phyloP scores from a whole-genome alignment of 2,113 vertebrate genomes.

The Bungarus multicinctus region DNA sequence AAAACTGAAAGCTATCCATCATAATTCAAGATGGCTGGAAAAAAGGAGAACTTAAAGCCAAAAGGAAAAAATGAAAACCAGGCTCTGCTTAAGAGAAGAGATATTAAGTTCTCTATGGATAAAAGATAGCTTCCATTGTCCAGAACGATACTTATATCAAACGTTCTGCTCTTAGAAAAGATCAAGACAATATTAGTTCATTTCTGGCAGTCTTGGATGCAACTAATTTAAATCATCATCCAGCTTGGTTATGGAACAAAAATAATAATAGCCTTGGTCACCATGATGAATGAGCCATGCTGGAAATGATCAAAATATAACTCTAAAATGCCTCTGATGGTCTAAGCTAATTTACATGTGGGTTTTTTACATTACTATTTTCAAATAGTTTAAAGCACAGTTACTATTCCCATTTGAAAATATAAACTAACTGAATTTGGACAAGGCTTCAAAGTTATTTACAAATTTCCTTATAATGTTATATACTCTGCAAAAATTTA shows the following conservation, averaged over 20 bases:
- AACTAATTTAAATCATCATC: not conserved
- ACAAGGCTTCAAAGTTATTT: not conserved
- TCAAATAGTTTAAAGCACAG: not conserved
- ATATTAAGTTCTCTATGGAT: not conserved
- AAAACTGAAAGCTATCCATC: not conserved
- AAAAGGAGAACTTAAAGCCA: not conserved
- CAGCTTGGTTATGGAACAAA: not conserved
- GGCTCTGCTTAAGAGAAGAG: not conserved
- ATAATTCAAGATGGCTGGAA: not conserved
- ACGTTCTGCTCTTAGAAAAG: not conserved
- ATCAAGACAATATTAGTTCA: not conserved
- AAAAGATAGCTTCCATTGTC: not conserved
- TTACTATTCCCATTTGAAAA: not conserved
- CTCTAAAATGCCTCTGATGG: not conserved
- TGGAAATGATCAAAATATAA: not conserved
- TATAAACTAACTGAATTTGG: not conserved
- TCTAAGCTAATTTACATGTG: not conserved
- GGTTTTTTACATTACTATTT: not conserved
- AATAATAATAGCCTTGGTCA: not conserved
- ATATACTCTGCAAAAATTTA: accelerated
- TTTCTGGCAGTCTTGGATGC: not conserved
- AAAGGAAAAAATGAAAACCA: not conserved
- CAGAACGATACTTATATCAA: not conserved
- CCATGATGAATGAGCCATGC: not conserved
- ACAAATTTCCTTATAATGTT: not conserved